Base-by-base conservation (phyloP, 2,797 vertebrate genomes). In the Moxostoma hubbsi region DNA sequence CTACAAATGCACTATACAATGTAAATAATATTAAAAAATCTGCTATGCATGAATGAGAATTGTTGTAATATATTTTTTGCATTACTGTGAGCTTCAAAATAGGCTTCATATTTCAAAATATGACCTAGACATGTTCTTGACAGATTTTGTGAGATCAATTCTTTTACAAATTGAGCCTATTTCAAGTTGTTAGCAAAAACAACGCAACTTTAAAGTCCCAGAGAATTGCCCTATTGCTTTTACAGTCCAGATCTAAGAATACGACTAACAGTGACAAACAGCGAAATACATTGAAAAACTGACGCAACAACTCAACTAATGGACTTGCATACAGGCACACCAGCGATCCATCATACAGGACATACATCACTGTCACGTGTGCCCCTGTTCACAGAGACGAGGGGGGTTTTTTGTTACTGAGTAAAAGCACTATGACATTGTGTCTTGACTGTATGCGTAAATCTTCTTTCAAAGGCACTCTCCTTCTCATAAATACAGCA, bases 281-380 rank as follows among this genome's bases (percentile, higher is more conserved):
- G 24, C 24, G 24, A 24, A 24, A 24, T 3, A 86, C 82, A 81
- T 81, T 64, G 87, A 93, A 88, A 92, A 91, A 93, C 46, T 92
- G 87, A 81, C 88, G 86, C 84, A 80, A 53, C 63, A 84, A 82
- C 87, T 79, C 68, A 64, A 84, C 86, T 85, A 84, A 86, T 79
- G 83, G 85, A 87, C 86, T 87, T 85, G 85, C 83, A 84, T 85
- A 81, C 82, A 85, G 62, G 50, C 81, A 86, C 79, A 74, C 57
- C 50, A 86, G 73, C 88, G 90, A 95, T 97, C 93, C 93, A 95
- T 97, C 95, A 96, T 87, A 86, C 82, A 79, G 88, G 90, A 93
- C 90, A 94, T 96, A 90, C 88, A 95, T 97, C 95, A 95, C 92
- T 87, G 90, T 95, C 94, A 93, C 82, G 75, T 79, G 86, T 86